A percentile compares a stretch with the other conserved stretches of the same genome.
Conservation (phyloP, 2,797 vertebrate genomes). For the Otus scops region DNA sequence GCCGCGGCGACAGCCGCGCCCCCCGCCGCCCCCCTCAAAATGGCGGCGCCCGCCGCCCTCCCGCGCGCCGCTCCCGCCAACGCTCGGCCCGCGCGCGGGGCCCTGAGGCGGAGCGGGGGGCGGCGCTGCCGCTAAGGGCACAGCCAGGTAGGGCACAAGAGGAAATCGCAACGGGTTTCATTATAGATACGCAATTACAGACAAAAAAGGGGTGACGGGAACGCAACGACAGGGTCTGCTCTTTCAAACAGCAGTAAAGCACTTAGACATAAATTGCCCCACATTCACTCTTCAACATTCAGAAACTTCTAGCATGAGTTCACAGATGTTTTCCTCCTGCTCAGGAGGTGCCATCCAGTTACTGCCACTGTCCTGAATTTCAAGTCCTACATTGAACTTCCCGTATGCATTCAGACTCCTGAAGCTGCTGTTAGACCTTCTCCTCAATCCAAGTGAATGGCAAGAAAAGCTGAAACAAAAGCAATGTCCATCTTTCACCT, state of each 20-base stretch:
- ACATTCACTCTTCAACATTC: not conserved
- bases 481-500: not conserved
- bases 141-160: not conserved
- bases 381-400: not conserved
- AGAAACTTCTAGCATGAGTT: not conserved
- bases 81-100: no score
- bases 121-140: not conserved
- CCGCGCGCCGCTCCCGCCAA: no score
- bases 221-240: accelerated
- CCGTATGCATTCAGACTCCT: not conserved
- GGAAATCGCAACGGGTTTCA: not conserved
- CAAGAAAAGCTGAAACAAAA: not conserved
- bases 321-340: no score
- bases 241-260: not conserved
- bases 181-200: not conserved
- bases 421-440: not conserved
- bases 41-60: no score
- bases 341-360: not conserved
- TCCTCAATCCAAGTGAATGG: not conserved
- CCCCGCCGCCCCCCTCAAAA: not conserved
- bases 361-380: no score
- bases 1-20: not conserved
- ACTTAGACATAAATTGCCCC: not conserved
- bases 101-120: no score
- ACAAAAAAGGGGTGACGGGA: not conserved